Conservation (phyloP, 2,113 vertebrate genomes). For the Sinocyclocheilus anshuiensis region DNA sequence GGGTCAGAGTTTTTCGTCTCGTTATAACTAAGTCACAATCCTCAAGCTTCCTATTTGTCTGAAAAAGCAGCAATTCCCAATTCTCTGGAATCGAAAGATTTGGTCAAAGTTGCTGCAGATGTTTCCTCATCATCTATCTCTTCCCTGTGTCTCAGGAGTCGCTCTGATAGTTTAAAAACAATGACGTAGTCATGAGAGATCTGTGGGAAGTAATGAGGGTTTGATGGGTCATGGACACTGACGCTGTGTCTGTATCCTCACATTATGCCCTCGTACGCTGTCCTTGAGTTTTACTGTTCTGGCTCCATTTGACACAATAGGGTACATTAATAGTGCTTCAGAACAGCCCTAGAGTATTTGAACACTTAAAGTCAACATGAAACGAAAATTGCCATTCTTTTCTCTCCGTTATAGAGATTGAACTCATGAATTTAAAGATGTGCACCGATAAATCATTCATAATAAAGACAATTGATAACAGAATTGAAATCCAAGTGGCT, state of each 20-base stretch:
- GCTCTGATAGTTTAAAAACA: background rate
- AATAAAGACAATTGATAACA: background rate
- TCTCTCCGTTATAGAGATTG: background rate
- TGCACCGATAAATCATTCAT: background rate
- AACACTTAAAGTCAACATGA: background rate
- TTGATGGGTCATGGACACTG: constrained; percentile 30
- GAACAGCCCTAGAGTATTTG: background rate
- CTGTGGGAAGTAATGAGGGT: constrained; percentile 4
- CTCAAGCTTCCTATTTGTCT: constrained; percentile 10
- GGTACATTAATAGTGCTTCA: background rate
- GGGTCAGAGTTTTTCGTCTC: background rate
- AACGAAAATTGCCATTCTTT: background rate
- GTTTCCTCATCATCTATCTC: constrained; percentile 40
- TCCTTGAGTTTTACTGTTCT: background rate
- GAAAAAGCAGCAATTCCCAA: background rate
- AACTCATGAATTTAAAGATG: background rate
- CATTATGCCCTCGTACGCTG: background rate
- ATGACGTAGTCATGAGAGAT: background rate
- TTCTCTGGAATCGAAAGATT: background rate
- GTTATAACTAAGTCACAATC: no score
- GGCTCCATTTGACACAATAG: background rate
- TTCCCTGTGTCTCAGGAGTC: background rate
- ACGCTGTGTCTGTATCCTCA: constrained; percentile 7
- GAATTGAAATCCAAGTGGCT: background rate
- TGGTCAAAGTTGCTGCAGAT: constrained; percentile 42